These are phyloP conservation scores for Drosophila sulfurigaster DNA, from an alignment of 1,140 invertebrate species.

Conservation along the genomic window DNA sequence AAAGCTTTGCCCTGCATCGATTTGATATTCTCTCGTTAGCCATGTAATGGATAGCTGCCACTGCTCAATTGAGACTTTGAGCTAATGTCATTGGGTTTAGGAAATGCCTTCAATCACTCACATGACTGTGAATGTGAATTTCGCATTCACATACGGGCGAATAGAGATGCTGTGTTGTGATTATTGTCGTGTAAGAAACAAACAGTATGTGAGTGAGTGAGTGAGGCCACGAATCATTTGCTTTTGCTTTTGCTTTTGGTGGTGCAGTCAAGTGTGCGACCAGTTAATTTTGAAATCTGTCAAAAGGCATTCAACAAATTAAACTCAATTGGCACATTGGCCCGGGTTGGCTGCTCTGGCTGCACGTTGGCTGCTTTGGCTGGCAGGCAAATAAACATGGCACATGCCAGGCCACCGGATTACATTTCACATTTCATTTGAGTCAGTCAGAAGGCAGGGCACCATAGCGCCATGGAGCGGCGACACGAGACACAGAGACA, in stretches of 20 bases:
- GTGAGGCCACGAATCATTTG: conserved; percentile 38
- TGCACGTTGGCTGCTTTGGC: background rate
- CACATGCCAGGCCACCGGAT: conserved; percentile 68
- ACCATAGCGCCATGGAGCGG: conserved; percentile 20
- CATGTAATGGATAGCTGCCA: background rate
- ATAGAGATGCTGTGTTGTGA: conserved; percentile 8
- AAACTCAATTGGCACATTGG: conserved; percentile 75
- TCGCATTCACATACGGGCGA: conserved; percentile 4
- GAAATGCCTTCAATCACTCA: conserved; percentile 41
- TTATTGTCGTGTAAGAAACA: conserved; percentile 17
- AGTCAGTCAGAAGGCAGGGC: conserved; percentile 4
- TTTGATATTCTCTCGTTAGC: conserved; percentile 10
- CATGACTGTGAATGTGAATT: background rate
- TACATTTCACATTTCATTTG: conserved; percentile 81
- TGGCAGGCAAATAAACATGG: conserved; percentile 79
- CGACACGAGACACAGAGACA: background rate
- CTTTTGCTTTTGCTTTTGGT: conserved; percentile 23
- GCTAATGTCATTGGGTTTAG: conserved; percentile 40
- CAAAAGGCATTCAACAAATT: conserved; percentile 81
- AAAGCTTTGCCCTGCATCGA: background rate
- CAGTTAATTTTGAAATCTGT: conserved; percentile 83
- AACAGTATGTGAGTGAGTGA: background rate
- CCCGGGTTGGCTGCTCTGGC: conserved; percentile 4
- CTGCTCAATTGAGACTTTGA: conserved; percentile 8
- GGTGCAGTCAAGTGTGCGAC: conserved; percentile 71